Conservation (phyloP, 2,797 vertebrate species). For the Tapera naevia region DNA sequence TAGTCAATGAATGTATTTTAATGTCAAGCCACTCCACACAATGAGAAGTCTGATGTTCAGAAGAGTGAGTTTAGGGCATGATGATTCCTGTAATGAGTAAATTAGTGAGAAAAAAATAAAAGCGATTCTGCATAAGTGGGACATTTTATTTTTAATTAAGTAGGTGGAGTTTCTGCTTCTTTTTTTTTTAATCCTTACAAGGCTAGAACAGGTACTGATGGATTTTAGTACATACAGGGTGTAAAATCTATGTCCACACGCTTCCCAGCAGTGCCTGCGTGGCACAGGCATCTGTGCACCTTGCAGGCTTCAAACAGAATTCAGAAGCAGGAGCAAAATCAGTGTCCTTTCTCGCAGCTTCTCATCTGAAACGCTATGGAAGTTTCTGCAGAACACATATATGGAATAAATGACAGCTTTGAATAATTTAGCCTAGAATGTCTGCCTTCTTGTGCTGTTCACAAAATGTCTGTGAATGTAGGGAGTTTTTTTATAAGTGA, state of each 20-base stretch:
- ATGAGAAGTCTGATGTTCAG: not conserved
- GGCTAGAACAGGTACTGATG: not conserved
- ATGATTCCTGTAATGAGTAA: constrained; percentile 14
- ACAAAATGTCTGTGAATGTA: not conserved
- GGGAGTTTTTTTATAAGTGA: not conserved
- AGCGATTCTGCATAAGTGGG: not conserved
- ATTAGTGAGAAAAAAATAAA: not conserved
- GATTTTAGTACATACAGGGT: not conserved
- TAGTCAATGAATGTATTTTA: constrained; percentile 42
- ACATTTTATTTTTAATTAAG: not conserved
- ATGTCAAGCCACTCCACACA: constrained; percentile 5
- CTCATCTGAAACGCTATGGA: not conserved
- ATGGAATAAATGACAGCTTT: not conserved
- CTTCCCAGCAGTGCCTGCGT: not conserved
- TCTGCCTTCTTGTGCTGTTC: not conserved
- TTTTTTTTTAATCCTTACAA: not conserved
- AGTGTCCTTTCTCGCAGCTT: not conserved
- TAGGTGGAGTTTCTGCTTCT: not conserved
- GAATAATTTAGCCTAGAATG: not conserved
- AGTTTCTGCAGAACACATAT: not conserved
- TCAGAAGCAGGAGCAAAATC: not conserved
- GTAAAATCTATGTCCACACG: not conserved
- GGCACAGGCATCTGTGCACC: not conserved
- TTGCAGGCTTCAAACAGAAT: not conserved
- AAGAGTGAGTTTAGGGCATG: not conserved